phyloP scores from a whole-genome alignment of 2,113 vertebrate genomes.

The Pipra filicauda region DNA sequence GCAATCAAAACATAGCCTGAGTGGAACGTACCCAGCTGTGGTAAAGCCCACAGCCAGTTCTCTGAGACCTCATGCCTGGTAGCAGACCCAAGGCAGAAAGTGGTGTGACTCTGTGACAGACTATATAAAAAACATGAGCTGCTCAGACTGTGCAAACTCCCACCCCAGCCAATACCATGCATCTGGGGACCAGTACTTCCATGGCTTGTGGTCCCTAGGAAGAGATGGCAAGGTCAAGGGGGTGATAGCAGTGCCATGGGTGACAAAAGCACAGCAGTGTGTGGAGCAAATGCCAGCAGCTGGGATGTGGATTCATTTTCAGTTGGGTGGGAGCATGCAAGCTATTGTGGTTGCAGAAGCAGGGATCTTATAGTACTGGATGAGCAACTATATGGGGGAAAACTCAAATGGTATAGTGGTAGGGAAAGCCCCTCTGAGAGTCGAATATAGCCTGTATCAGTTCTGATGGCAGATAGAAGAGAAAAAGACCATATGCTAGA shows the following conservation, averaged over 20 bases:
- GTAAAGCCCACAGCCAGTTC: neutral
- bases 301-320: neutral
- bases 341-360: neutral
- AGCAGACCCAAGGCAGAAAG: neutral
- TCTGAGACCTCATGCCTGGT: neutral
- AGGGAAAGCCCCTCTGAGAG: neutral
- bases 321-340: neutral
- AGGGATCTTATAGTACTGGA: neutral
- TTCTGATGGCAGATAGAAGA: neutral
- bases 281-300: neutral
- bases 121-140: neutral
- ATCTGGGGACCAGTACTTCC: neutral
- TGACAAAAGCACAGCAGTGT: neutral
- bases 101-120: neutral
- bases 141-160: neutral
- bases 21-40: neutral
- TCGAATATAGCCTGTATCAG: neutral
- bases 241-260: rapidly evolving
- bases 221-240: neutral
- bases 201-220: neutral
- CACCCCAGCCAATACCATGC: neutral
- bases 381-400: neutral
- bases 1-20: neutral
- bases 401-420: neutral
- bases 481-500: neutral